Evolutionary conservation across 2,797 vertebrate species (phyloP), one percentile per base, ranked within the genome.

Genomic region (Enteromius argenteus): DNA sequence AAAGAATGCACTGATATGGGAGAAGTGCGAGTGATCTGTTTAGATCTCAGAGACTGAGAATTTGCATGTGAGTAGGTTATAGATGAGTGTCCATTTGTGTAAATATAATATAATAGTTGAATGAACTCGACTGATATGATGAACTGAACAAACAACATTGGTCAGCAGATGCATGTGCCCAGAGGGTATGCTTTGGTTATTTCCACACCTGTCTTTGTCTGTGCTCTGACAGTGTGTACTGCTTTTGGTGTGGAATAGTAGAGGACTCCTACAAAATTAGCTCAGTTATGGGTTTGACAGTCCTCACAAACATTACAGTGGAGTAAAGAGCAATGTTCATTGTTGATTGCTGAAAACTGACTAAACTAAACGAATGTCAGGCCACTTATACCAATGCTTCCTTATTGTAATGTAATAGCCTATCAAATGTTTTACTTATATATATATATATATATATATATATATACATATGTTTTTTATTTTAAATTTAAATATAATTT

Each of bases 331-430:
- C 56, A 62, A 78, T 44, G 37, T 62, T 62, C 35, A 39, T 23
- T 39, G 35, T 39, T 58, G 11, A 76, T n/a, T 35, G 42, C 19
- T 15, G 30, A 79, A 68, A 68, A 32, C 21, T 58, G 35, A 30
- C 49, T 80, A 5, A 72, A 23, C 37, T 23, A 44, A 51, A 69
- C 9, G 21, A 71, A 69, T 42, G 66, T 30, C 15, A 23, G 62
- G 30, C 49, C 53, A 13, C 9, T 58, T 71, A 58, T n/a, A 23
- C 17, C 44, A 64, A 64, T 46, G 23, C 58, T 81, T 81, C 53
- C 27, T 72, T 46, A 60, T 44, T 35, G 37, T n/a, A 72, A 53
- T 27, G 14, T 68, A 56, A 80, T 56, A 56, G 39, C 8, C 14
- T 30, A 27, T 46, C 6, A 17, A 30, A 72, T 30, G 19, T 39